Evolutionary conservation across 2,797 vertebrate genomes (phyloP).

Genomic region (Geotrypetes seraphini): DNA sequence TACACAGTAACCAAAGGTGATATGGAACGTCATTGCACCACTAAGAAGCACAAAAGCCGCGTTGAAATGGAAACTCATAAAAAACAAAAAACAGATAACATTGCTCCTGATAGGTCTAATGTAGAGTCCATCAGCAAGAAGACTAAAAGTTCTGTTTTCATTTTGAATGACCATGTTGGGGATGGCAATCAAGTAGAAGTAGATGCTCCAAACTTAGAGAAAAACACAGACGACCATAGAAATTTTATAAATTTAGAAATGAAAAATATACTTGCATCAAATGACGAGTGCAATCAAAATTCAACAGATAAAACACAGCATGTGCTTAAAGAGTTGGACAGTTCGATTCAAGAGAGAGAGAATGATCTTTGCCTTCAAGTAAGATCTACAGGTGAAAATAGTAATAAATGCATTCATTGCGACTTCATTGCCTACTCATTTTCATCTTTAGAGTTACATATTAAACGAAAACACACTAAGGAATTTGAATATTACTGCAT

Average conservation of each 20-base stretch:
- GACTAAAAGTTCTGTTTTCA: not conserved
- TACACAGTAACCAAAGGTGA: constrained; percentile 97
- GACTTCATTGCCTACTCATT: constrained; percentile 76
- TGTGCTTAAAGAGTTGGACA: constrained; percentile 11
- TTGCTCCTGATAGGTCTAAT: constrained; percentile 37
- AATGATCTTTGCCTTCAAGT: constrained; percentile 19
- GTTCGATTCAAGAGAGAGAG: constrained; percentile 7
- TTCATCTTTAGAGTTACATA: constrained; percentile 76
- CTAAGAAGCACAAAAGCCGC: constrained; percentile 84
- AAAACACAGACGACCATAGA: constrained; percentile 16
- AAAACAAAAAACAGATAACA: constrained; percentile 39
- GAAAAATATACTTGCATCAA: constrained; percentile 9
- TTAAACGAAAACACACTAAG: constrained; percentile 83
- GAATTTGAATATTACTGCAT: constrained; percentile 91
- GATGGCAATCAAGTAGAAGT: constrained; percentile 7
- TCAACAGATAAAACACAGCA: constrained; percentile 11
- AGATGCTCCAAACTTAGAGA: constrained; percentile 15
- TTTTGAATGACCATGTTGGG: constrained; percentile 14
- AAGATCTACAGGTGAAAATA: not conserved
- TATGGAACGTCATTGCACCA: constrained; percentile 95
- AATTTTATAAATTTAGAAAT: constrained; percentile 10
- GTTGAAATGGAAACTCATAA: constrained; percentile 52
- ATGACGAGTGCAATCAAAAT: constrained; percentile 11
- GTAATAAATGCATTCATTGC: constrained; percentile 65
- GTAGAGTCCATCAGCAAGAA: constrained; percentile 35